Evolutionary conservation across 2,113 vertebrate species (phyloP), one percentile per base, ranked within the genome.

Genomic region (Callospermophilus lateralis): DNA sequence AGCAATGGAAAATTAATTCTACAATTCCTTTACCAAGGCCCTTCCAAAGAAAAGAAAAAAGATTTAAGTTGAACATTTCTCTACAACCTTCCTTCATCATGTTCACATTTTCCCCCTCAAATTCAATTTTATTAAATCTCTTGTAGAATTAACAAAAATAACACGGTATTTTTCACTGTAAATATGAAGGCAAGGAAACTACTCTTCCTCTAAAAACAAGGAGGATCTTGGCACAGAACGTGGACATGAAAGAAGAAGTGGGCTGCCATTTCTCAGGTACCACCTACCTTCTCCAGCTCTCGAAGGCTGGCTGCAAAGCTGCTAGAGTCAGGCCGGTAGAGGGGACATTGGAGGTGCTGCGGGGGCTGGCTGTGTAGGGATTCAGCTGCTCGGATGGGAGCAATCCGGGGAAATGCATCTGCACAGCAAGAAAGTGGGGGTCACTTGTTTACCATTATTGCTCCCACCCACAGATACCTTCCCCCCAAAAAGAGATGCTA

Each of bases 261-360:
- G 39, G 70, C 83, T 10, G 37, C 61, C 76, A 87, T 72, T 9
- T 77, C 42, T 92, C 26, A 7, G 19, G 37, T 4, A 6, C 58
- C 0, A 39, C 97, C 94, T 88, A 99, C 99, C 99, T 99, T 99
- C 98, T 99, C 99, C 94, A 99, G 98, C 94, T 99, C 99, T 79
- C 99, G 98, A 80, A 99, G 98, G 91, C 99, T 99, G 96, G 99
- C 99, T 0, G 99, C 99, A 72, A 99, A 99, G 99, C 99, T 99
- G 98, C 99, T 99, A 8, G 99, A 98, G 96, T 99, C 99, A 0
- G 99, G 99, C 30, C 99, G 97, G 79, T 99, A 98, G 67, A 99
- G 98, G 2, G 99, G 99, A 48, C 99, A 99, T 89, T 99, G 98
- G 81, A 99, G 98, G 76, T 98, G 98, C 4, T 99, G 98, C 34